Evolutionary conservation across 2,888 invertebrate genomes (phyloP), one percentile per base, ranked within the genome.

Genomic region (Rhagonycha fulva): DNA sequence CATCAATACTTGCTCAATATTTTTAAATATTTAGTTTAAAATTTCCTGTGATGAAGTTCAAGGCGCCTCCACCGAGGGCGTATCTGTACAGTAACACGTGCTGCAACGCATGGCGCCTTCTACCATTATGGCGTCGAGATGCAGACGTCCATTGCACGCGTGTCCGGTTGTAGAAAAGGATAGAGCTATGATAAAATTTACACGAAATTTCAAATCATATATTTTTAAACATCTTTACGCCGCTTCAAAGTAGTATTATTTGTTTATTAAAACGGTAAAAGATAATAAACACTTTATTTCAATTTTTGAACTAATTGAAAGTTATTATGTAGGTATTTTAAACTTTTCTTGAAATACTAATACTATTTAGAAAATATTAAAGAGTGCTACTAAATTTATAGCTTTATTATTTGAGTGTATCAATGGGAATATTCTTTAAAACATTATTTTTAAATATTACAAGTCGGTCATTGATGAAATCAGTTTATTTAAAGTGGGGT

Each of bases 111-210:
- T 83, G 83, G 84, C 83, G 83, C 82, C 83, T 78, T 70, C 74
- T 76, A 76, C 79, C 80, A 81, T 82, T 71, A 83, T 83, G 82
- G 81, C 82, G 82, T 82, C 84, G 77, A 68, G 78, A 80, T 82
- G 83, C 83, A 81, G 75, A 82, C 83, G 82, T 79, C 75, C 72
- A 69, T 68, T 70, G 26, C 71, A 70, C 71, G 77, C 72, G 76
- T 74, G 74, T 28, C 71, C 68, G 62, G 23, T 74, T 47, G 23
- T 26, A 62, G 47, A 68, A 70, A 69, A 62, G 75, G 78, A 66
- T 24, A 9, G 63, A 23, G 23, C 62, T 62, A 62, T 7, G 14
- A 47, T 47, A 47, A 47, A 47, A 47, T 47, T 12, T 47, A n/a
- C n/a, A 47, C 47, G n/a, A 47, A 47, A 47, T 47, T n/a, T 47